Evolutionary conservation across 2,113 vertebrate genomes (phyloP), one percentile per base, ranked within the genome.

Genomic region (Corydoras maculifer): DNA sequence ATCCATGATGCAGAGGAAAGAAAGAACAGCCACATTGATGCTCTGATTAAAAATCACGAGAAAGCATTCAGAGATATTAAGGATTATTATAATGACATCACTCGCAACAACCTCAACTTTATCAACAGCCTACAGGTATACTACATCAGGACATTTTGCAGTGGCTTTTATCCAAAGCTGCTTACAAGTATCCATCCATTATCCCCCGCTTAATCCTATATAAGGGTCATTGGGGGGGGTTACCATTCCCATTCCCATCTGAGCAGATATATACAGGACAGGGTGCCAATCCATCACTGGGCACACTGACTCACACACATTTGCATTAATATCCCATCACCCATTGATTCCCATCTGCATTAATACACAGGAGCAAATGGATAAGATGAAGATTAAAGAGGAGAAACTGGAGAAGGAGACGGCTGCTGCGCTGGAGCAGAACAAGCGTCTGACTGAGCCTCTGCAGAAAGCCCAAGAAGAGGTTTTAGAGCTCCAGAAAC

Each of bases 71-170:
- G 54, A 0, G 89, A 94, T 9, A 82, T 90, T 58, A 90, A 90
- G 68, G 90, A 91, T 80, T 92, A 93, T 79, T 93, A 92, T 82
- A 90, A 86, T 0, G 85, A 93, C 4, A 87, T 86, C 69, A 93
- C 89, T 0, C 78, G 90, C 31, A 87, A 92, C 79, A 89, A 86
- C 60, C 73, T 95, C 79, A 78, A 87, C 0, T 76, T 88, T 13
- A 92, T 91, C 84, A 91, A 69, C 63, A 71, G 80, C 5, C 88
- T 94, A 69, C 91, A 95, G 93, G 95, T 96, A 80, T 58, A 4
- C 2, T 50, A 13, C 14, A n/a, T 57, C 54, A 43, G 35, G 35
- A 5, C 35, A 43, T 43, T 43, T 43, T 43, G 35, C 35, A 43
- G 35, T 5, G 7, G 35, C 35, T 43, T 43, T 43, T 5, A 43